These are phyloP conservation scores for Mastigias papua DNA, from an alignment of 30 jellyfish, hydroid and myxozoan species.

Conservation along the genomic window DNA sequence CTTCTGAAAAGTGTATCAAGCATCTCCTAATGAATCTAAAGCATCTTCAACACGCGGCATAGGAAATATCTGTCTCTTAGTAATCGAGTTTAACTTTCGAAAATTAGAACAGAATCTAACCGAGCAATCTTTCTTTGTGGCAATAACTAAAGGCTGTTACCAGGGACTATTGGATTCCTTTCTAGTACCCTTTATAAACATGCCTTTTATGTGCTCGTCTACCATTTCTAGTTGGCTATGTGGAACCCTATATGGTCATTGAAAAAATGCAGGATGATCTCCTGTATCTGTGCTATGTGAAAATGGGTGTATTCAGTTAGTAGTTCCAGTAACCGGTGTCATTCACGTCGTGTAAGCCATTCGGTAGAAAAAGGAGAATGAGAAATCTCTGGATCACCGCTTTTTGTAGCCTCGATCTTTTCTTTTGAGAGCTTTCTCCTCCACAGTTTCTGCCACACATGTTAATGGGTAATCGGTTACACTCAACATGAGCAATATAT, in stretches of 20 bases:
- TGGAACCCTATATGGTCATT: constrained; percentile 33
- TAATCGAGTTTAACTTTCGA: constrained; percentile 31
- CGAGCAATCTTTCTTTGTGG: constrained; percentile 49
- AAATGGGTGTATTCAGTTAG: constrained; percentile 7
- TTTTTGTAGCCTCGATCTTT: constrained; percentile 20
- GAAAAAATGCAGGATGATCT: constrained; percentile 14
- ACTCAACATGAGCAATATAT: constrained; percentile 1
- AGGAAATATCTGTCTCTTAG: constrained; percentile 63
- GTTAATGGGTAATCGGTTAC: not conserved
- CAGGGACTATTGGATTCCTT: constrained; percentile 34
- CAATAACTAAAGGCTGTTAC: constrained; percentile 41
- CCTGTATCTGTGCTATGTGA: constrained; percentile 13
- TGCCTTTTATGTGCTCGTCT: constrained; percentile 37
- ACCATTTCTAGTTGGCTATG: constrained; percentile 27
- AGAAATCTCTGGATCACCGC: too few relatives aligned
- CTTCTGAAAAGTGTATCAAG: constrained; percentile 43
- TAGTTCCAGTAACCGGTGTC: not conserved
- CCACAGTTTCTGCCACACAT: constrained; percentile 41
- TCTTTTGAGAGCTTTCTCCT: not conserved
- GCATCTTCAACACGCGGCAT: constrained; percentile 67
- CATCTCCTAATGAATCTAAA: constrained; percentile 49
- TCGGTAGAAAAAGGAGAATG: not conserved
- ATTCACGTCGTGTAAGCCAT: constrained; percentile 25
- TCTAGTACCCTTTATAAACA: constrained; percentile 16
- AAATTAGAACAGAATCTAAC: constrained; percentile 43